Conservation (phyloP, 2,113 vertebrate species). For the Gambusia holbrooki region DNA sequence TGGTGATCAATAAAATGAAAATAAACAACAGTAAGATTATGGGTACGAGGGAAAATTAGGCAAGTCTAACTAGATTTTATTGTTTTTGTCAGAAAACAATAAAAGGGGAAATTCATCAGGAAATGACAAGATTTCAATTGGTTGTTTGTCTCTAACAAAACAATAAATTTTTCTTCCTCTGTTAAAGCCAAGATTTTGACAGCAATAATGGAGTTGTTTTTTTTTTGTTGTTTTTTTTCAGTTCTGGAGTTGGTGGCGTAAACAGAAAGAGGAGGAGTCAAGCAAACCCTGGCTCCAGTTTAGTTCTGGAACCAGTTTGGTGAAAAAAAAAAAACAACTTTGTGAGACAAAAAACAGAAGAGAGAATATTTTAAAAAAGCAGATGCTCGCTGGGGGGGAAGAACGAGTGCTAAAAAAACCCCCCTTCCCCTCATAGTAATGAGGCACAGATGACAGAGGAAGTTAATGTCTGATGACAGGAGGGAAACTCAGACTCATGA, state of each 20-base stretch:
- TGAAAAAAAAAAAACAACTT: background rate
- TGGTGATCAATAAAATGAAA: background rate
- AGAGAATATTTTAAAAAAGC: background rate
- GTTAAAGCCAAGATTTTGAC: background rate
- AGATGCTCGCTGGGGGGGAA: background rate
- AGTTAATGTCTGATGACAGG: conserved; percentile 45
- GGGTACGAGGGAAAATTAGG: background rate
- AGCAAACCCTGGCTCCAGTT: background rate
- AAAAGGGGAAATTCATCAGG: background rate
- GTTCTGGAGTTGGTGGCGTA: no score
- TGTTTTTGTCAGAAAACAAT: background rate
- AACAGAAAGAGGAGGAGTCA: background rate
- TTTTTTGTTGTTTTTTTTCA: no score
- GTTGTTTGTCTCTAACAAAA: background rate
- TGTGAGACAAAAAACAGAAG: conserved; percentile 23
- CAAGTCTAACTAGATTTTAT: background rate
- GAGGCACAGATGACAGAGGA: conserved; percentile 23
- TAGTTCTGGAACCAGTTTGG: background rate
- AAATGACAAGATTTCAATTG: background rate
- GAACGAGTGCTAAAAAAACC: conserved; percentile 1
- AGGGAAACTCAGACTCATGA: conserved; percentile 41
- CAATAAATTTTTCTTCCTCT: background rate
- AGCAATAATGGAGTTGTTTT: no score
- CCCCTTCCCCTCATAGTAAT: background rate
- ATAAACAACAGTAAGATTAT: background rate